Conservation (phyloP, 1,140 invertebrate species). For the Chionoecetes opilio region DNA sequence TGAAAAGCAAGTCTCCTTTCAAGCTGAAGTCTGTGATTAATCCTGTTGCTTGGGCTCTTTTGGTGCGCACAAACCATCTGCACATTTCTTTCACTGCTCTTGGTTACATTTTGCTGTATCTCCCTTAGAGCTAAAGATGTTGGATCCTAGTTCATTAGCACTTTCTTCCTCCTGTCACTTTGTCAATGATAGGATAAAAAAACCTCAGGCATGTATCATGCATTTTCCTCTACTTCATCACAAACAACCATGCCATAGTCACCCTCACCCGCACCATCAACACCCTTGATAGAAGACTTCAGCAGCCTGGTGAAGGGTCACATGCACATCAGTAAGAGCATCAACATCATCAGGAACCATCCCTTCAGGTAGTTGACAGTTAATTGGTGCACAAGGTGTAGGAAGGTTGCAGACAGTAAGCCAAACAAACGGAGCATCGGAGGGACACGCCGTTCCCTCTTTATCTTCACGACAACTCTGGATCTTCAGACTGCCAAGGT, state of each 20-base stretch:
- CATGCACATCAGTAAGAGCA: not conserved
- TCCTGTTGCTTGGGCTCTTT: slow-evolving; percentile 56
- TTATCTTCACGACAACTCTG: slow-evolving; percentile 69
- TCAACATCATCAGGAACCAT: not conserved
- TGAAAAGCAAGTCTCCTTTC: not conserved
- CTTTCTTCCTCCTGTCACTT: not conserved
- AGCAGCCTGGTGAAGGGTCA: not conserved
- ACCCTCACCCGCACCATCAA: slow-evolving; percentile 50
- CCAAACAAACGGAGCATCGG: not conserved
- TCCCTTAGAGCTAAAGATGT: not conserved
- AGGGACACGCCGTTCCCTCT: not conserved
- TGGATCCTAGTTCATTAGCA: not conserved
- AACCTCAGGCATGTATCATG: slow-evolving; percentile 1
- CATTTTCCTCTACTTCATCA: not conserved
- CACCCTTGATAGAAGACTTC: not conserved
- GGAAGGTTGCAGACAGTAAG: not conserved
- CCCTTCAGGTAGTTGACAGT: slow-evolving; percentile 12
- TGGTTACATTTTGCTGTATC: too few relatives aligned
- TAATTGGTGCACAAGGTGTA: not conserved
- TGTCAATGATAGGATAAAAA: not conserved
- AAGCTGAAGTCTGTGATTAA: slow-evolving; percentile 6
- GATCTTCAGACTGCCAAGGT: slow-evolving; percentile 53
- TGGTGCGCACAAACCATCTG: slow-evolving; percentile 8
- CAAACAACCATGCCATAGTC: slow-evolving; percentile 34
- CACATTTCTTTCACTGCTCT: not conserved